Evolutionary conservation across 2,113 vertebrate genomes (phyloP).

Genomic region (Pantherophis guttatus): DNA sequence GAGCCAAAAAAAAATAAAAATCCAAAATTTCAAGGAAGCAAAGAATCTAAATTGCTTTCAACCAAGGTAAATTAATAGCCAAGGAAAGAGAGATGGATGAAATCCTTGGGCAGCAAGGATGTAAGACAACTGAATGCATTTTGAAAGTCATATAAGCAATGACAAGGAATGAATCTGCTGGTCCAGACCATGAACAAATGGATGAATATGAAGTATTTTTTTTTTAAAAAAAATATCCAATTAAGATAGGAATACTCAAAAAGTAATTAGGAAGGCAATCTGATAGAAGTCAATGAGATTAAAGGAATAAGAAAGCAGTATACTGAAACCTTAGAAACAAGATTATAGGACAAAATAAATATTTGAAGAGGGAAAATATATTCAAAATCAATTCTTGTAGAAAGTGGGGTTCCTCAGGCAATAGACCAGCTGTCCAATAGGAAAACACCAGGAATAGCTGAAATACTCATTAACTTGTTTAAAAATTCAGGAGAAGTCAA

Average conservation of each 20-base stretch:
- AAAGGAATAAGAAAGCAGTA: neutral
- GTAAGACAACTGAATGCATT: neutral
- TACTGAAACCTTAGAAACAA: neutral
- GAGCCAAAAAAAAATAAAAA: neutral
- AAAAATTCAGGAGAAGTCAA: neutral
- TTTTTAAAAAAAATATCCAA: neutral
- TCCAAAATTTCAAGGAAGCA: neutral
- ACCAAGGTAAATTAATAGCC: neutral
- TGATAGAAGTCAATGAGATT: neutral
- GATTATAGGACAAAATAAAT: neutral
- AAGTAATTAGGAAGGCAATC: neutral
- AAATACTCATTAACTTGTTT: neutral
- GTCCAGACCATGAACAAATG: neutral
- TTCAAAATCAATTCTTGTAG: neutral
- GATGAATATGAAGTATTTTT: neutral
- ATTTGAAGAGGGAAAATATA: neutral
- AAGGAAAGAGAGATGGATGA: neutral
- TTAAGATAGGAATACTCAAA: neutral
- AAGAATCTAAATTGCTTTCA: neutral
- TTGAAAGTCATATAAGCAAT: neutral
- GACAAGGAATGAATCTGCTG: neutral
- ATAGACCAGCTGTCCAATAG: neutral
- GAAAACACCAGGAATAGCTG: neutral
- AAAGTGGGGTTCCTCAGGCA: neutral
- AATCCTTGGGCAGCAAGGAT: neutral